Evolutionary conservation across 2,888 invertebrate species (phyloP).

Genomic region (Cryptocheilus praepositus): DNA sequence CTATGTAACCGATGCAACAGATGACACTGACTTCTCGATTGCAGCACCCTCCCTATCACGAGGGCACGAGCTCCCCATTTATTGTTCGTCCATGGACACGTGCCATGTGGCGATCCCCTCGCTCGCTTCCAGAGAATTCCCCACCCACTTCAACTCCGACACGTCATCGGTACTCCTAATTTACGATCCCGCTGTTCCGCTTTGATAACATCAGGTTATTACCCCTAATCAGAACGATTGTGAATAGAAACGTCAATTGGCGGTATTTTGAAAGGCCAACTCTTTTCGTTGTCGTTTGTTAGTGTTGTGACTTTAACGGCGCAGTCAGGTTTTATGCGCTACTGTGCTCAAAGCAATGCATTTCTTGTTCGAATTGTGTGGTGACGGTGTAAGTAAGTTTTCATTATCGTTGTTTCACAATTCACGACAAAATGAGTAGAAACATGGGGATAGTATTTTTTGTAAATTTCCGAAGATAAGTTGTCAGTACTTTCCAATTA

Average conservation of each 20-base stretch:
- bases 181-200: constrained; percentile 44
- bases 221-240: neutral
- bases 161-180: constrained; percentile 60
- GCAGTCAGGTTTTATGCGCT: no score
- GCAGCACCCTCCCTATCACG: constrained; percentile 49
- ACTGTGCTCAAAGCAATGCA: no score
- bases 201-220: neutral
- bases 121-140: constrained; percentile 28
- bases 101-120: constrained; percentile 65
- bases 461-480: no score
- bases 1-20: constrained; percentile 69
- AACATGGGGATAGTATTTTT: no score
- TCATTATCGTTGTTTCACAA: no score
- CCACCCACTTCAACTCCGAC: constrained; percentile 41
- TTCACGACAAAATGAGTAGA: no score
- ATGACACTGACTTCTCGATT: constrained; percentile 65
- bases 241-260: neutral
- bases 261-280: neutral
- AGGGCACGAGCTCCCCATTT: constrained; percentile 46
- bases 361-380: neutral
- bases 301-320: no score
- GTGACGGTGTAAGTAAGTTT: no score
- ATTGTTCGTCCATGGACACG: constrained; percentile 56
- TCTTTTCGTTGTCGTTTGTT: no score
- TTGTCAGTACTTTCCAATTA: no score